phyloP scores from a whole-genome alignment of 1,140 invertebrate species.

The Drosophila subobscura region DNA sequence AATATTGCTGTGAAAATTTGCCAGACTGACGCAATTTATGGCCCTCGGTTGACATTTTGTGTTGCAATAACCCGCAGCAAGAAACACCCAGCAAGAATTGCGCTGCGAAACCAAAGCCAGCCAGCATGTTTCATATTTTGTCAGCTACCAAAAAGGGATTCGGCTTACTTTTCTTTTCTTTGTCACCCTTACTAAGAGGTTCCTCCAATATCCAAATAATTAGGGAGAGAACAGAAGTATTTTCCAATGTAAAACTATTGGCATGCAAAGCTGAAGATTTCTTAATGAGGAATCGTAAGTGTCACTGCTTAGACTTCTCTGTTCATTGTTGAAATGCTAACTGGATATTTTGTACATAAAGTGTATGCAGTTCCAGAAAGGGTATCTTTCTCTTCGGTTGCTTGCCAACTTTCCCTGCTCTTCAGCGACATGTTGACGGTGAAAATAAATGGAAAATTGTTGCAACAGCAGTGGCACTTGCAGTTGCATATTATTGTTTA shows the following conservation, averaged over 20 bases:
- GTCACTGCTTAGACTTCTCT: no score
- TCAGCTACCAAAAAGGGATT: conserved; percentile 52
- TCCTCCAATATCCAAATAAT: no score
- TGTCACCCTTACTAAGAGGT: no score
- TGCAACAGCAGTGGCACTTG: conserved; percentile 37
- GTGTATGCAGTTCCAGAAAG: no score
- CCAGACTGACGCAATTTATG: conserved; percentile 77
- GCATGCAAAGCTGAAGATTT: no score
- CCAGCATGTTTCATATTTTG: conserved; percentile 77
- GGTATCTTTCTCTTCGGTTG: neutral
- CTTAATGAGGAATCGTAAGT: no score
- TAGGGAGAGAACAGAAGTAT: no score
- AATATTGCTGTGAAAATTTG: conserved; percentile 64
- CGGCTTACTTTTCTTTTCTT: conserved; percentile 12
- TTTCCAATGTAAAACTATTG: no score
- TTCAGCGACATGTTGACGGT: conserved; percentile 34
- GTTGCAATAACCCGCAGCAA: conserved; percentile 70
- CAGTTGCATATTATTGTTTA: conserved; percentile 63
- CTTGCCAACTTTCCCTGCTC: neutral
- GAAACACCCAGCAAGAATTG: conserved; percentile 17
- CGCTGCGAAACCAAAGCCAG: conserved; percentile 47
- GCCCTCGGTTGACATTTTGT: conserved; percentile 76
- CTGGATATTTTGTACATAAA: no score
- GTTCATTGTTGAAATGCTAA: no score
- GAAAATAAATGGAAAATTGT: conserved; percentile 70